Conservation (phyloP, 2,888 invertebrate species). For the Campoplex capitator region DNA sequence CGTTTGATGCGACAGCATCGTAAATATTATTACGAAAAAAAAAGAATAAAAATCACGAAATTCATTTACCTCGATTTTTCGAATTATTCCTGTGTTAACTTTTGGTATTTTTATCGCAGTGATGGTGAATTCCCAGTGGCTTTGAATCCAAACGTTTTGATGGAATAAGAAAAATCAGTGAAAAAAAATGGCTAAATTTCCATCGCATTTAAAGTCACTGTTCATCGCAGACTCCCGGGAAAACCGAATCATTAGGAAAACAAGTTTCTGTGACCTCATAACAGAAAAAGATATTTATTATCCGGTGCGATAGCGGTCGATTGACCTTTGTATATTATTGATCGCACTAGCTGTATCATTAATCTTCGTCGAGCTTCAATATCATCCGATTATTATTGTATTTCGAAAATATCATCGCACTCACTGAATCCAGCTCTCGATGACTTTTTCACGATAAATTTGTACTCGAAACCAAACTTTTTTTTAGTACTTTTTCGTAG, state of each 20-base stretch:
- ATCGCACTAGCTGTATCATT: background rate
- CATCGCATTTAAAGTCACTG: conserved; percentile 69
- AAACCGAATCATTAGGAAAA: background rate
- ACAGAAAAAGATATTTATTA: background rate
- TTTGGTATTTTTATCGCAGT: conserved; percentile 5
- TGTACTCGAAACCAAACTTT: background rate
- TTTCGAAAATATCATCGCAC: background rate
- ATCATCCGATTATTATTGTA: background rate
- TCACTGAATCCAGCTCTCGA: background rate
- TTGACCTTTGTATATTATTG: conserved; percentile 1
- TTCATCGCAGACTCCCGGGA: conserved; percentile 65
- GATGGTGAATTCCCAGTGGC: conserved; percentile 18
- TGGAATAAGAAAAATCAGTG: conserved; percentile 65
- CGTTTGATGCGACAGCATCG: background rate
- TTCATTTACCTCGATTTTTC: conserved; percentile 25
- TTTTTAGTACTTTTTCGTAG: background rate
- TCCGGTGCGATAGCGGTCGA: background rate
- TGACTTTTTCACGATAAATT: background rate
- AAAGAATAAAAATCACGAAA: background rate
- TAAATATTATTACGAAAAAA: background rate
- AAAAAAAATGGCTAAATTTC: conserved; percentile 46
- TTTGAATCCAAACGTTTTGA: conserved; percentile 54
- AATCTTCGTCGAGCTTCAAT: background rate
- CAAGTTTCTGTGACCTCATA: background rate
- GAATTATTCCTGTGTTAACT: conserved; percentile 1